A percentile compares a stretch with the other conserved stretches of the same genome.
These are phyloP conservation scores for Labeo calbasu DNA, from an alignment of 2,797 vertebrate genomes.

Conservation along the genomic window DNA sequence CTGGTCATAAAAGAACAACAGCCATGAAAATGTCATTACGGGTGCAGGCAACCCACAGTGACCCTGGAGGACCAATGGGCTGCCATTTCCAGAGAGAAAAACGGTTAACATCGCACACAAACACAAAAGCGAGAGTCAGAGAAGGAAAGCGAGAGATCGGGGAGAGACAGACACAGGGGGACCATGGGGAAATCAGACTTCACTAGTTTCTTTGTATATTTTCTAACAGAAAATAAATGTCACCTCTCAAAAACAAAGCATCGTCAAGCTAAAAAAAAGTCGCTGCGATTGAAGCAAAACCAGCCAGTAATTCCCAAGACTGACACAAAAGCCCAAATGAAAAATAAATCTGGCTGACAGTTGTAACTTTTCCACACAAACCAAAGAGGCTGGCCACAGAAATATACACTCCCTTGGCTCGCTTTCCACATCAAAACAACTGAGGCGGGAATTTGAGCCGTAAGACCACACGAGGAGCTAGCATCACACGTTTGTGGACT, in stretches of 20 bases:
- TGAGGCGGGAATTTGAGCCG: slow-evolving; percentile 25
- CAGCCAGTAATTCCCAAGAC: slow-evolving; percentile 53
- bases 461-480: slow-evolving; percentile 42
- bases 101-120: slow-evolving; percentile 35
- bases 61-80: slow-evolving; percentile 52
- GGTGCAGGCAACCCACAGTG: slow-evolving; percentile 53
- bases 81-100: slow-evolving; percentile 53
- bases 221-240: slow-evolving; percentile 45
- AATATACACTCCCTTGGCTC: slow-evolving; percentile 47
- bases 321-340: slow-evolving; percentile 54
- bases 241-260: slow-evolving; percentile 33
- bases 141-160: background rate
- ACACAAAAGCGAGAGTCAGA: slow-evolving; percentile 1
- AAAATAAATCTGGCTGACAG: slow-evolving; percentile 61
- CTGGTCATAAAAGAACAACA: slow-evolving; percentile 61
- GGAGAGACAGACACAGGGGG: slow-evolving; percentile 1
- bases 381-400: slow-evolving; percentile 39
- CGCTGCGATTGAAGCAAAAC: slow-evolving; percentile 36
- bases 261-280: slow-evolving; percentile 38
- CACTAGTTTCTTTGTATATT: slow-evolving; percentile 36
- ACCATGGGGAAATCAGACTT: slow-evolving; percentile 42
- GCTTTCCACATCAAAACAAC: slow-evolving; percentile 56
- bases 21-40: slow-evolving; percentile 63
- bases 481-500: slow-evolving; percentile 22
- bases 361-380: slow-evolving; percentile 56